Base-by-base conservation (phyloP, 2,113 vertebrate genomes). In the Podocnemis expansa region DNA sequence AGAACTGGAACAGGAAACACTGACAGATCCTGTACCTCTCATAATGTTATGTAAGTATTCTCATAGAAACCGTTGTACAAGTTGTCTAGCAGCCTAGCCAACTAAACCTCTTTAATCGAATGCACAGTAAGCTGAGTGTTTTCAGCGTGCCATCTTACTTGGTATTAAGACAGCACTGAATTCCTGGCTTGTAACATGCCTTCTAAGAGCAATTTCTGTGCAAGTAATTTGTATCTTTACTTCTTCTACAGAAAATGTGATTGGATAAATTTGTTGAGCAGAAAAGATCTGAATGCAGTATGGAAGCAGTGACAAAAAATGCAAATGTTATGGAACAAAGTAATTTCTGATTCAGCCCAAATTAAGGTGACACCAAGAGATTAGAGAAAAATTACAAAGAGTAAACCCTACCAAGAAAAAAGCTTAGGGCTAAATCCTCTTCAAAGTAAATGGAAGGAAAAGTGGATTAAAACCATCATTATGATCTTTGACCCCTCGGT, bases 221-320 rank as follows among this genome's bases (percentile, higher is more conserved):
- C 52, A 95, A 90, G 52, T 89, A 94, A 92, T 92, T 63, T 75
- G 7, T 49, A 63, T 70, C 54, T 90, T 90, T 91, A 47, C 52
- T 82, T 55, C 2, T 1, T 43, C 92, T 91, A 87, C 93, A 93
- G 60, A 43, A 96, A 96, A 97, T 90, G 19, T 5, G 47, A 90
- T 78, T 5, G 91, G 97, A 97, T 94, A 52, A 89, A 67, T 60
- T 97, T 93, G 96, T 87, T 93, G 96, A 97, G 96, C 97, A 97
- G 96, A 76, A 97, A 96, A 96, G 88, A 97, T 96, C 93, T 93
- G 88, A 93, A 95, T 93, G 63, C 79, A 51, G 87, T 90, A 95
- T 96, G 84, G 89, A 95, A 76, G 80, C 17, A 63, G 84, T 81
- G 83, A 94, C 54, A 94, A 93, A 91, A 95, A 96, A 94, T 85